Conservation (phyloP, 2,797 vertebrate genomes). For the Poecilia velifera region DNA sequence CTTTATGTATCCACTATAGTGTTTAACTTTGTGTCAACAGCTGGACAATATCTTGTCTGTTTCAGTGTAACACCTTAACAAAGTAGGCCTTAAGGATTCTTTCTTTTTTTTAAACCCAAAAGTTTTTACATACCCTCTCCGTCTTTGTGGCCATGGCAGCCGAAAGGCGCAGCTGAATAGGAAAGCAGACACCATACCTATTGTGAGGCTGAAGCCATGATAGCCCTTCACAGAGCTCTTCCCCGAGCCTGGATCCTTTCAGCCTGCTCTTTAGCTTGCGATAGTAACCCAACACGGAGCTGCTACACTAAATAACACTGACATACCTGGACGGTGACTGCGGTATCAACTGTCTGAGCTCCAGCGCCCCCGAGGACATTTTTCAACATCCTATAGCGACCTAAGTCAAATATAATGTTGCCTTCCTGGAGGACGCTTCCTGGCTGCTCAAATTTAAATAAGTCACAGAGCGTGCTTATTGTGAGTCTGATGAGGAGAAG, state of each 20-base stretch:
- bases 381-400: conserved; percentile 55
- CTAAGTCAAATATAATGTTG: conserved; percentile 54
- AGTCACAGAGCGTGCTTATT: conserved; percentile 34
- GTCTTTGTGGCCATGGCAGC: conserved; percentile 39
- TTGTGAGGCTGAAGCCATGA: conserved; percentile 68
- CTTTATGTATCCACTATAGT: neutral
- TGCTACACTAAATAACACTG: conserved; percentile 58
- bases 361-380: conserved; percentile 47
- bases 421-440: conserved; percentile 40
- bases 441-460: conserved; percentile 40
- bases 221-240: conserved; percentile 58
- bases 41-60: conserved; percentile 33
- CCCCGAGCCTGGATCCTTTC: conserved; percentile 59
- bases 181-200: conserved; percentile 76
- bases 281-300: conserved; percentile 69
- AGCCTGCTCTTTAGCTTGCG: conserved; percentile 49
- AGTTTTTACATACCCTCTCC: conserved; percentile 54
- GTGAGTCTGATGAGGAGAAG: conserved; percentile 50
- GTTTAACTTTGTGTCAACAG: conserved; percentile 1
- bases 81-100: conserved; percentile 27
- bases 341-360: conserved; percentile 59
- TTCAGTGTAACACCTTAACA: conserved; percentile 32
- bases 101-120: conserved; percentile 13
- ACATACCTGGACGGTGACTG: conserved; percentile 65
- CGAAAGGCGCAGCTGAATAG: conserved; percentile 62